A percentile compares a stretch with the other conserved stretches of the same genome.
These are phyloP conservation scores for Amazona ochrocephala DNA, from an alignment of 2,797 vertebrate species.

Conservation along the genomic window DNA sequence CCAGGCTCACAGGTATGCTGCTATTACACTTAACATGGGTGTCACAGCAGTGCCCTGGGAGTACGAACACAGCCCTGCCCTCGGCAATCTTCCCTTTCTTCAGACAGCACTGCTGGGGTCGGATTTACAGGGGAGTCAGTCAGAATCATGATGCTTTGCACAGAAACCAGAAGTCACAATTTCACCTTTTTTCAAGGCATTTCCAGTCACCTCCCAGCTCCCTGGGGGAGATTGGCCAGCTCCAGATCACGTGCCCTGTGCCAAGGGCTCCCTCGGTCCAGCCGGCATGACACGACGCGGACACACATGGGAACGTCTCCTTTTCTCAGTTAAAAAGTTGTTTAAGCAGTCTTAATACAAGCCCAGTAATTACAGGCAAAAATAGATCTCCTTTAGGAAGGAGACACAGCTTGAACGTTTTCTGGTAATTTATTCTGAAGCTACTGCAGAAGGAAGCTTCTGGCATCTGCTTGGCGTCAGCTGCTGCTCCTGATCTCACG, in stretches of 20 bases:
- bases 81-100: not conserved
- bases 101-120: too few species aligned
- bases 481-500: not conserved
- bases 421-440: too few species aligned
- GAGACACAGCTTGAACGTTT: not conserved
- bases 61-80: not conserved
- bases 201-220: not conserved
- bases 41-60: not conserved
- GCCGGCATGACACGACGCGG: not conserved
- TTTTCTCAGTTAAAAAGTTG: not conserved
- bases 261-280: not conserved
- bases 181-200: not conserved
- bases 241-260: not conserved
- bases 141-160: rapidly evolving
- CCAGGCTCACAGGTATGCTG: not conserved
- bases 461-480: not conserved
- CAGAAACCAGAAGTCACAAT: not conserved
- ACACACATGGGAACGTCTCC: not conserved
- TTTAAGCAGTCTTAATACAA: not conserved
- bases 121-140: not conserved
- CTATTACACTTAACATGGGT: rapidly evolving
- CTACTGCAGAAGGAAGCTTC: not conserved
- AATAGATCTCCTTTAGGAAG: not conserved
- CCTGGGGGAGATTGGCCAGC: not conserved
- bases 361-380: not conserved